A percentile compares a stretch with the other conserved stretches of the same genome.
Evolutionary conservation across 2,113 vertebrate species (phyloP).

Genomic region (Petroica traversi): DNA sequence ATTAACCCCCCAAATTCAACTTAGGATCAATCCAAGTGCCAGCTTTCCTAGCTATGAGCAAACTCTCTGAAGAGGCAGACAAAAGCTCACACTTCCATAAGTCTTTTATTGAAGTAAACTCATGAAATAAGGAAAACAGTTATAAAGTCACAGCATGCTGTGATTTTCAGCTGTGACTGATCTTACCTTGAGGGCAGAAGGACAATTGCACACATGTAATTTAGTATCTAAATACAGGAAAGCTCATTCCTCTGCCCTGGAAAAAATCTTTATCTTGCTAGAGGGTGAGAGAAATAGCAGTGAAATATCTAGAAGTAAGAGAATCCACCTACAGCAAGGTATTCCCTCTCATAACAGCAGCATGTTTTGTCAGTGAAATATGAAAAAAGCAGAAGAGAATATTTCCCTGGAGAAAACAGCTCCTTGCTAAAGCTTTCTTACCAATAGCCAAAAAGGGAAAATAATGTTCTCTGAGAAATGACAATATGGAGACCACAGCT

Average conservation of each 20-base stretch:
- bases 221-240: constrained; percentile 1
- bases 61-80: background rate
- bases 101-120: background rate
- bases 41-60: background rate
- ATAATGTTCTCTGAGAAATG: background rate
- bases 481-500: background rate
- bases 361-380: background rate
- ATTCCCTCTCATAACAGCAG: background rate
- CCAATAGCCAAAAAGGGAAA: background rate
- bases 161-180: background rate
- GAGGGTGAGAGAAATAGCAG: background rate
- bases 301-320: background rate
- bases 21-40: background rate
- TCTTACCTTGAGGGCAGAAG: background rate
- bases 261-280: constrained; percentile 1
- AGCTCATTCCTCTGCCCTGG: background rate
- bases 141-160: background rate
- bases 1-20: background rate
- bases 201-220: background rate
- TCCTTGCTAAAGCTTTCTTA: background rate
- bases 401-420: background rate
- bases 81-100: background rate
- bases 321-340: background rate
- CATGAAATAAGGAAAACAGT: background rate
- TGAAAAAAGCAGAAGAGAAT: background rate